Base-by-base conservation (phyloP, 2,113 vertebrate species). In the Indicator maculatus region DNA sequence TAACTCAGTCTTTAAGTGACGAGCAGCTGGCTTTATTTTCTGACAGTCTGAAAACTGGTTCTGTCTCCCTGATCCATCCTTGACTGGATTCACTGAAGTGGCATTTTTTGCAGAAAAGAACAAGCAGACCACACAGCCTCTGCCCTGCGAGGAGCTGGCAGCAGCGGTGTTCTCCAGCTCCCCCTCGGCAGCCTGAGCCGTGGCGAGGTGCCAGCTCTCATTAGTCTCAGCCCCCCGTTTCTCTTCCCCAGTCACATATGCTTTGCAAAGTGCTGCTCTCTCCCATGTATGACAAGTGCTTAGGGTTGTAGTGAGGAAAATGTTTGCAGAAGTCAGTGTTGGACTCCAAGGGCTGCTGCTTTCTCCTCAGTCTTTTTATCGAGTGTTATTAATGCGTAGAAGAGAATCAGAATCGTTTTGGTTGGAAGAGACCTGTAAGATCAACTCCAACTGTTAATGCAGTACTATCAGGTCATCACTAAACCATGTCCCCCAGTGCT, bases 361-460 rank as follows among this genome's bases (percentile, higher is more conserved):
- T 44, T 20, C 41, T 14, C 8, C 47, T 66, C 55, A 3, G 16
- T 26, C 33, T 0, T 18, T 52, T 19, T 1, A 1, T 12, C 2
- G 2, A 3, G 55, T 30, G 1, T 9, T 16, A 3, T 5, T 39
- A 52, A 17, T n/a, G 61, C 19, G 0, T 2, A 0, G 9, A 16
- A 8, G 26, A 55, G 27, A 55, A 28, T 30, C 53, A 55, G 26
- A 28, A 30, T 55, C 27, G 4, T 24, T 55, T 27, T 27, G 26
- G 52, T 55, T 55, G 52, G 52, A 55, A 55, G 52, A 14, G 52
- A 30, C 28, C 27, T 56, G 30, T 56, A 56, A 56, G 28, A 56
- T 56, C 55, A 56, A 16, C 27, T 30, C 55, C 55, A 56, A 56
- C 27, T 30, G 8, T 30, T 56, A 56, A 30, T 28, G 47, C 15